These are phyloP conservation scores for Tridacna gigas DNA, from an alignment of 2,888 invertebrate genomes.

Conservation along the genomic window DNA sequence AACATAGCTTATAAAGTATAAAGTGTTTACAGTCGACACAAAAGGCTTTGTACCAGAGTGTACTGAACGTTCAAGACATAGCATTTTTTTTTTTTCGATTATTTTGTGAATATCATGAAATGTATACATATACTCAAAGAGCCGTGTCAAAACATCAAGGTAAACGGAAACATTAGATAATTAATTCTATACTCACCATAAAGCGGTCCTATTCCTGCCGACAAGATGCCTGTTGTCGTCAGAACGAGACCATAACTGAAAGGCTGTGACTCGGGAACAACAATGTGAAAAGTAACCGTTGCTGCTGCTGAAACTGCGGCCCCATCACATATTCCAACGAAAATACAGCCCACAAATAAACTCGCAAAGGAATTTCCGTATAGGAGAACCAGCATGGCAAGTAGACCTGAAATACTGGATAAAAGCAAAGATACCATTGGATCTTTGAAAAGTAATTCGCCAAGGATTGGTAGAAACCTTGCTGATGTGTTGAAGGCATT, in stretches of 20 bases:
- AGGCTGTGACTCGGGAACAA: neutral
- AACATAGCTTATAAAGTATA: too few species aligned
- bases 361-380: neutral
- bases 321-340: conserved; percentile 9
- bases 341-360: neutral
- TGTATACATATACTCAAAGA: too few species aligned
- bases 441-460: neutral
- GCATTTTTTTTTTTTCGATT: too few species aligned
- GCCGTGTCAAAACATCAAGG: too few species aligned
- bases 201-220: neutral
- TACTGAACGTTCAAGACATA: too few species aligned
- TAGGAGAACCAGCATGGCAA: neutral
- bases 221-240: neutral
- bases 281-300: neutral
- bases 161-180: too few species aligned
- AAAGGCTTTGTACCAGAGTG: too few species aligned
- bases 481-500: neutral
- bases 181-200: neutral
- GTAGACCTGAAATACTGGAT: neutral
- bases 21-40: too few species aligned
- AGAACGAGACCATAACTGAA: neutral
- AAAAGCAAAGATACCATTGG: neutral
- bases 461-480: neutral
- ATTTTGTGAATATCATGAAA: too few species aligned
- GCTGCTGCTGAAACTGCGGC: neutral